phyloP scores from a whole-genome alignment of 2,797 vertebrate genomes.

The Lagorchestes hirsutus region DNA sequence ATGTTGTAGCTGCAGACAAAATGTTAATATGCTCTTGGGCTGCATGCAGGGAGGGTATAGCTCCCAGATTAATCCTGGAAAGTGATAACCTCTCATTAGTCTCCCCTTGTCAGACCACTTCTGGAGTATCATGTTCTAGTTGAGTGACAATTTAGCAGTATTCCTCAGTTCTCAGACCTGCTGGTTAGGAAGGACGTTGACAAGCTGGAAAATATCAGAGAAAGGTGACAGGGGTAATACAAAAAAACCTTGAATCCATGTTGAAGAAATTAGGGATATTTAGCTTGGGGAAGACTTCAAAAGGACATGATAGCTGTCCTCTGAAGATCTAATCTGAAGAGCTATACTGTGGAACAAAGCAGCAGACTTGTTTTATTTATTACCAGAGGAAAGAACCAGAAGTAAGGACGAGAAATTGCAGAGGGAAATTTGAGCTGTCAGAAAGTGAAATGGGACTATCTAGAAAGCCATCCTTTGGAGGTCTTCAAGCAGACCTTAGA shows the following conservation, averaged over 20 bases:
- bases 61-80: neutral
- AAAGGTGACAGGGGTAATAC: neutral
- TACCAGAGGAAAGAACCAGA: neutral
- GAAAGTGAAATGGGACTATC: neutral
- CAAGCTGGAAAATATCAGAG: neutral
- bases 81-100: neutral
- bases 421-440: neutral
- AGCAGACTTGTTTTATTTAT: neutral
- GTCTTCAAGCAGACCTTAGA: neutral
- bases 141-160: neutral
- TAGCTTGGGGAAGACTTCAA: neutral
- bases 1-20: neutral
- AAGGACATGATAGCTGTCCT: neutral
- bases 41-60: neutral
- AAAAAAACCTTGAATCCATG: neutral
- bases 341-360: neutral
- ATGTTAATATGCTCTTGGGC: neutral
- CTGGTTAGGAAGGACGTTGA: neutral
- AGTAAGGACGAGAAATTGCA: neutral
- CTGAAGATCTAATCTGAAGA: neutral
- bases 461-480: neutral
- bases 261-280: neutral
- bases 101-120: neutral
- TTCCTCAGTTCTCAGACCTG: neutral
- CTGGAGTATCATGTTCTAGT: neutral